These are phyloP conservation scores for Cliona cf. orientalis DNA, from an alignment of 37 sponge, comb jelly and placozoan species.

Conservation along the genomic window DNA sequence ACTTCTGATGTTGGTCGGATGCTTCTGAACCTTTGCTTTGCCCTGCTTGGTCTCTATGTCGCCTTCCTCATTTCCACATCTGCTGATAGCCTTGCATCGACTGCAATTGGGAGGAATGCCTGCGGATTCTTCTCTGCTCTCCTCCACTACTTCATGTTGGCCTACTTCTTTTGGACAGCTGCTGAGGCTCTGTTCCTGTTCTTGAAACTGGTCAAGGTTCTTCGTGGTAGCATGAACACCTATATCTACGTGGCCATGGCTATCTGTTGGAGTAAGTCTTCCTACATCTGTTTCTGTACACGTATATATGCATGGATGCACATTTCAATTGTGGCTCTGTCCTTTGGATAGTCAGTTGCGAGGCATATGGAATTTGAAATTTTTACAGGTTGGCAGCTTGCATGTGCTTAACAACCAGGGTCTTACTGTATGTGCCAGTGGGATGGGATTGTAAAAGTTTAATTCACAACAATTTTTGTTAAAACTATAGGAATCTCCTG, in stretches of 20 bases:
- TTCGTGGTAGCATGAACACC: not conserved
- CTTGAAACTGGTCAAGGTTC: slow-evolving; percentile 11
- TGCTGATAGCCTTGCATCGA: not conserved
- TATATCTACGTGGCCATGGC: not conserved
- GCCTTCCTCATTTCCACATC: slow-evolving; percentile 39
- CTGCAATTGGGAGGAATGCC: not conserved
- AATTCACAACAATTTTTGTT: too few relatives aligned
- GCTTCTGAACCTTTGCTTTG: slow-evolving; percentile 49
- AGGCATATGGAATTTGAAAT: too few relatives aligned
- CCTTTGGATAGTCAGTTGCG: too few relatives aligned
- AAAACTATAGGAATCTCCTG: too few relatives aligned
- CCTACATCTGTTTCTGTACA: too few relatives aligned
- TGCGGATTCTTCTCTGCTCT: slow-evolving; percentile 60
- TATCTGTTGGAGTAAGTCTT: slow-evolving; percentile 9
- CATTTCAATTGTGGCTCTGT: not conserved
- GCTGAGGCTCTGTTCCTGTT: slow-evolving; percentile 45
- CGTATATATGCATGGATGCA: too few relatives aligned
- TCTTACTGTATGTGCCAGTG: too few relatives aligned
- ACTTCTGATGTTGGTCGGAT: slow-evolving; percentile 10
- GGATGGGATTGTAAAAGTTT: too few relatives aligned
- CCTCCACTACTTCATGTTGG: slow-evolving; percentile 54
- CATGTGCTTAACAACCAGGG: too few relatives aligned
- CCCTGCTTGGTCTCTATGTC: slow-evolving; percentile 60
- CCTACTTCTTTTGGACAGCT: slow-evolving; percentile 59
- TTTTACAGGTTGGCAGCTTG: too few relatives aligned